A percentile compares a stretch with the other conserved stretches of the same genome.
Conservation (phyloP, 1,140 invertebrate species). For the Panagrolaimus sp. region DNA sequence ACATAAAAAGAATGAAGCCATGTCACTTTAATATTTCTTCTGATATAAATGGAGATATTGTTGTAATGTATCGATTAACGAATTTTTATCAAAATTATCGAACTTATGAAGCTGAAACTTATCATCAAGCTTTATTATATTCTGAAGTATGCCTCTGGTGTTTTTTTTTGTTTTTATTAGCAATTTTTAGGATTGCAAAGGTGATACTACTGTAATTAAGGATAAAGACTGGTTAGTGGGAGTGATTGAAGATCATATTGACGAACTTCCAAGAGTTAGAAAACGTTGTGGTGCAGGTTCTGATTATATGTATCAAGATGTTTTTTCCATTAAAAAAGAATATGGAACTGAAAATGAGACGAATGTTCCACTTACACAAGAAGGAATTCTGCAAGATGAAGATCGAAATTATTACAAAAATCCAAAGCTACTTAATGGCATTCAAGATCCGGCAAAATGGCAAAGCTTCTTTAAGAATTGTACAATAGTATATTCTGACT, state of each 20-base stretch:
- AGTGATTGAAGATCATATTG: too few relatives aligned
- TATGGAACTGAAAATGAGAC: neutral
- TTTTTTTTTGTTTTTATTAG: too few relatives aligned
- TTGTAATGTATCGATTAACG: neutral
- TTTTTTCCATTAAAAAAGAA: neutral
- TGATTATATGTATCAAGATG: conserved; percentile 12
- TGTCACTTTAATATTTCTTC: neutral
- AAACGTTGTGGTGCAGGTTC: neutral
- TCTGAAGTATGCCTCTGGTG: too few relatives aligned
- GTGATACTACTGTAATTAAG: too few relatives aligned
- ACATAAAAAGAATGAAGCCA: neutral
- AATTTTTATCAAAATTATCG: conserved; percentile 15
- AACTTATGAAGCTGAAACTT: neutral
- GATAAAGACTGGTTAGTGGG: too few relatives aligned
- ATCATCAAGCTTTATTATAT: too few relatives aligned
- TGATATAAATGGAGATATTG: neutral
- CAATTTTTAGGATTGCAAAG: too few relatives aligned
- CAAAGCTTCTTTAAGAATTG: neutral
- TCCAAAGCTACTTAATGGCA: neutral
- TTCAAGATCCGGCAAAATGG: neutral
- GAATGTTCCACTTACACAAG: neutral
- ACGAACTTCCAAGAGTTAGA: too few relatives aligned
- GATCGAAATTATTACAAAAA: neutral
- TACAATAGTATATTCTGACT: neutral
- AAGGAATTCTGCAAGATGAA: neutral